These are phyloP conservation scores for Euura lappo DNA, from an alignment of 1,140 invertebrate species.

Conservation along the genomic window DNA sequence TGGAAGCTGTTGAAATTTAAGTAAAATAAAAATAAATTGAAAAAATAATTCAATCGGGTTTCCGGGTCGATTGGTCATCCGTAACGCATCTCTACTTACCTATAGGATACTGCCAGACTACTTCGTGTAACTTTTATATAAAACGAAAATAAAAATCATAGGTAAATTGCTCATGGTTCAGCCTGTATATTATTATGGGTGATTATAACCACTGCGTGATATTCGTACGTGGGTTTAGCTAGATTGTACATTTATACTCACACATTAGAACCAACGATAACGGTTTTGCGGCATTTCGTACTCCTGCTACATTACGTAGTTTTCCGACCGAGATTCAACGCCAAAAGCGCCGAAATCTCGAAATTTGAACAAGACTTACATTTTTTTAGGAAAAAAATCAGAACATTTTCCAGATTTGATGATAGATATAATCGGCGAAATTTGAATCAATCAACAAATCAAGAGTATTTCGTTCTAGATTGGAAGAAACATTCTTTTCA, in stretches of 20 bases:
- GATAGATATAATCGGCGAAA: background rate
- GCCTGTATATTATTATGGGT: background rate
- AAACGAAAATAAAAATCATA: background rate
- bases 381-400: background rate
- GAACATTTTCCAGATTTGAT: background rate
- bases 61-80: background rate
- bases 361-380: too few species aligned
- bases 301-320: too few species aligned
- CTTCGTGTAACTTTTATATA: background rate
- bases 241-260: background rate
- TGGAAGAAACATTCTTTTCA: too few species aligned
- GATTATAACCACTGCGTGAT: background rate
- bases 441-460: too few species aligned
- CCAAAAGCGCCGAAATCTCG: too few species aligned
- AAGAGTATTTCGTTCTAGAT: too few species aligned
- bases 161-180: background rate
- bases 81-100: background rate
- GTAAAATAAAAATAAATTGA: too few species aligned
- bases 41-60: background rate
- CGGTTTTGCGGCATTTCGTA: background rate
- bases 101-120: conserved; percentile 1
- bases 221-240: background rate
- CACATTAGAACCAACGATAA: background rate
- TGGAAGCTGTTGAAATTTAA: too few species aligned
- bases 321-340: too few species aligned